Evolutionary conservation across 2,113 vertebrate genomes (phyloP).

Genomic region (Lepus europaeus): DNA sequence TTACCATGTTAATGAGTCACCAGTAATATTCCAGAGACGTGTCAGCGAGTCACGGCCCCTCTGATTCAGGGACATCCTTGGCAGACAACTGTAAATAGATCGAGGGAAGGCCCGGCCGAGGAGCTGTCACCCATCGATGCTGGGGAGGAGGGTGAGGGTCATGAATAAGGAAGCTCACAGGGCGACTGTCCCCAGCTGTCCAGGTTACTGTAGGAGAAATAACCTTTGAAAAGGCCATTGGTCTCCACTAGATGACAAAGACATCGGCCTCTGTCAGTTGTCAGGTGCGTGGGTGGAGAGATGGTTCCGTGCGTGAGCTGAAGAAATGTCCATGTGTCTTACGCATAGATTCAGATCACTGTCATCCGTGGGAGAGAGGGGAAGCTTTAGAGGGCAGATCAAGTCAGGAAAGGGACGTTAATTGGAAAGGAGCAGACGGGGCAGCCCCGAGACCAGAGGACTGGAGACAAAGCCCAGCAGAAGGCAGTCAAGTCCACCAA

Average conservation of each 20-base stretch:
- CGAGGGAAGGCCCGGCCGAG: slow-evolving; percentile 70
- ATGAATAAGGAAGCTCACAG: slow-evolving; percentile 83
- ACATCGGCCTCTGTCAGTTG: not conserved
- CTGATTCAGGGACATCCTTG: slow-evolving; percentile 85
- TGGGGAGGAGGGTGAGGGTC: slow-evolving; percentile 74
- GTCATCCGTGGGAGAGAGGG: not conserved
- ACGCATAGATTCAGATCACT: not conserved
- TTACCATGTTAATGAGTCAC: slow-evolving; percentile 90
- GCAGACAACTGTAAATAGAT: slow-evolving; percentile 87
- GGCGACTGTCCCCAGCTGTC: slow-evolving; percentile 69
- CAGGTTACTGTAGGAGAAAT: slow-evolving; percentile 66
- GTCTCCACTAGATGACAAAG: slow-evolving; percentile 50
- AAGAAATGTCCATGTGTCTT: not conserved
- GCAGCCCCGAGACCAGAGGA: not conserved
- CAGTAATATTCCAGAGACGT: slow-evolving; percentile 85
- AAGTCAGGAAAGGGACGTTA: not conserved
- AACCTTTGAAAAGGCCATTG: slow-evolving; percentile 79
- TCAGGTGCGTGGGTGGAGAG: fast-evolving
- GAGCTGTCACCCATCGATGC: slow-evolving; percentile 84
- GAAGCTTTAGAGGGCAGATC: not conserved
- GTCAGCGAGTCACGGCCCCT: slow-evolving; percentile 86
- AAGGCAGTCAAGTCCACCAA: not conserved
- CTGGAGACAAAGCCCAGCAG: not conserved
- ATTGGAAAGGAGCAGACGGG: not conserved
- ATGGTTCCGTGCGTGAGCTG: not conserved